Evolutionary conservation across 1,140 invertebrate genomes (phyloP).

Genomic region (Varroa destructor): DNA sequence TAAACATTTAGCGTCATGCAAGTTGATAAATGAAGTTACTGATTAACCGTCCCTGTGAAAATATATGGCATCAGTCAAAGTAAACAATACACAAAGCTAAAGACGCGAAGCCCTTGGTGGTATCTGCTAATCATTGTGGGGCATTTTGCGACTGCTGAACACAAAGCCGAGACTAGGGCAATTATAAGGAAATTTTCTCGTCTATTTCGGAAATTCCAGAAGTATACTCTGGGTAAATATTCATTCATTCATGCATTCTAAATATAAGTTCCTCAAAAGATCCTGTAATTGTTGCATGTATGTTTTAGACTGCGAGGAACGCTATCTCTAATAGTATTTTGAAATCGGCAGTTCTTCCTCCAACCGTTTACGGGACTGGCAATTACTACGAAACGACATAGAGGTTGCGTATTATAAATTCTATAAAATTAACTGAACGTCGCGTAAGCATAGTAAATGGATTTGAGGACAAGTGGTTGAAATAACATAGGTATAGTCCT

Average conservation of each 20-base stretch:
- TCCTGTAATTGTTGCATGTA: neutral
- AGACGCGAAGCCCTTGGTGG: neutral
- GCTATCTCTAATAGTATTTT: neutral
- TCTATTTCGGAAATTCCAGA: neutral
- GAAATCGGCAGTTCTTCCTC: neutral
- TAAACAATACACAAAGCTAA: neutral
- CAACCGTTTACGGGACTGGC: constrained; percentile 7
- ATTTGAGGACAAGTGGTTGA: neutral
- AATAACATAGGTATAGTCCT: neutral
- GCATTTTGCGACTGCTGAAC: neutral
- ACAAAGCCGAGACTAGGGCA: neutral
- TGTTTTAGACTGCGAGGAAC: neutral
- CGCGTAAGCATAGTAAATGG: no score
- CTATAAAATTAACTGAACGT: neutral
- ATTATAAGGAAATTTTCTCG: neutral
- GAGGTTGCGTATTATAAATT: neutral
- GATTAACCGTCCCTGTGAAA: no score
- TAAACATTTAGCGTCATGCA: no score
- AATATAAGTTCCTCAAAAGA: neutral
- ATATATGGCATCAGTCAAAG: no score
- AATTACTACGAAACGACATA: neutral
- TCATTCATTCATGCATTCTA: neutral
- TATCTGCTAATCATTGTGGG: neutral
- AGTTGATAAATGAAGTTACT: no score
- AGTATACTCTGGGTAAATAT: neutral